phyloP scores from a whole-genome alignment of 2,797 vertebrate genomes.

The Benthosema pterotum region DNA sequence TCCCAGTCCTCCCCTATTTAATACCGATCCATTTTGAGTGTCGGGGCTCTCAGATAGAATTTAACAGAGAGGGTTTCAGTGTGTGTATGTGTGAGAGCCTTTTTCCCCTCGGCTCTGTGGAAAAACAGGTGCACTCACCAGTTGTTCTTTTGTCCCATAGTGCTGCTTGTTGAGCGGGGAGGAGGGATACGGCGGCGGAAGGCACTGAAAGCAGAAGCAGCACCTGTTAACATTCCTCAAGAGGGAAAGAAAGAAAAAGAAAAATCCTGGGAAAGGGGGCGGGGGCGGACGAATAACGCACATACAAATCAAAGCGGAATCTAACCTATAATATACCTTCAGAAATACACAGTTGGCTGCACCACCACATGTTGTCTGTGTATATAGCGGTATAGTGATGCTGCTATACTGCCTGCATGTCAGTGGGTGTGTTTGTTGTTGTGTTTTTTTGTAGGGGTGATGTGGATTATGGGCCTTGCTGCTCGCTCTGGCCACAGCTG shows the following conservation, averaged over 20 bases:
- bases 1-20: too few relatives aligned
- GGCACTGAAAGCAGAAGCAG: constrained; percentile 52
- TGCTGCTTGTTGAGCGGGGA: constrained; percentile 4
- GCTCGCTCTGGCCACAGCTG: constrained; percentile 65
- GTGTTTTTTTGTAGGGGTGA: constrained; percentile 12
- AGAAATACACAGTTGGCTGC: not conserved
- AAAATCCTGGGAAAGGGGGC: not conserved
- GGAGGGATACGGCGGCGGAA: not conserved
- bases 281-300: too few relatives aligned
- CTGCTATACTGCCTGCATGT: not conserved
- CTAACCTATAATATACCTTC: not conserved
- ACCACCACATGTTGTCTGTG: too few relatives aligned
- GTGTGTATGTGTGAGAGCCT: too few relatives aligned
- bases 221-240: constrained; percentile 68
- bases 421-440: not conserved
- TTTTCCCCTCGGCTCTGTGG: constrained; percentile 53
- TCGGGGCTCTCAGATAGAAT: too few relatives aligned
- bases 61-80: too few relatives aligned
- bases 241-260: constrained; percentile 17
- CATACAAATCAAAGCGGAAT: too few relatives aligned
- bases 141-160: constrained; percentile 64
- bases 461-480: constrained; percentile 42
- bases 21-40: too few relatives aligned
- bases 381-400: not conserved
- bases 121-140: constrained; percentile 65